Percentiles rank a stretch among this genome's conserved stretches.
These are phyloP conservation scores for Synchiropus splendidus DNA, from an alignment of 2,113 vertebrate genomes.

Conservation along the genomic window DNA sequence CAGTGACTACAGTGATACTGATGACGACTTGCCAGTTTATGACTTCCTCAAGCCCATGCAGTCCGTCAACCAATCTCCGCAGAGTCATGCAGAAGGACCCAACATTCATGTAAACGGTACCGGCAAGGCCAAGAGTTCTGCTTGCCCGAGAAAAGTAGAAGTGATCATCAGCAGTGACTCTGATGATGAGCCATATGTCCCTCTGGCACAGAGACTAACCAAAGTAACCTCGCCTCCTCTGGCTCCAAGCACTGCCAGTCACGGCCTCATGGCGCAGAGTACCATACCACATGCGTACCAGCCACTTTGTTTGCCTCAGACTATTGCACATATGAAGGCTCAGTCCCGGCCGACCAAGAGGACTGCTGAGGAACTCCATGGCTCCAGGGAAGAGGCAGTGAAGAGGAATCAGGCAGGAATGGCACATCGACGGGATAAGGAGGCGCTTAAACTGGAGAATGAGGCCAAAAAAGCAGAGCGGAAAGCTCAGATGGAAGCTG, in stretches of 20 bases:
- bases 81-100: not conserved
- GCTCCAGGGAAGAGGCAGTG: constrained; percentile 29
- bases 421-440: constrained; percentile 40
- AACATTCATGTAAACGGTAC: not conserved
- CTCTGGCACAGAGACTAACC: constrained; percentile 66
- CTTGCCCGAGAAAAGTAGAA: not conserved
- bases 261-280: not conserved
- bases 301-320: constrained; percentile 5
- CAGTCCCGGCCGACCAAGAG: constrained; percentile 8
- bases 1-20: constrained; percentile 60
- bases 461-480: constrained; percentile 58
- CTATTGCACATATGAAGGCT: not conserved
- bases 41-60: constrained; percentile 52
- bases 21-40: constrained; percentile 64
- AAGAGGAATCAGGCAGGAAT: constrained; percentile 33
- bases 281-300: not conserved
- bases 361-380: constrained; percentile 35
- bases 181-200: constrained; percentile 47
- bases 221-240: constrained; percentile 8
- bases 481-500: constrained; percentile 43
- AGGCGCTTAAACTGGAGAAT: constrained; percentile 26
- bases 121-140: not conserved
- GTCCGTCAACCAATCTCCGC: constrained; percentile 2
- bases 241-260: not conserved
- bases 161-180: constrained; percentile 68